Evolutionary conservation across 1,140 invertebrate genomes (phyloP).

Genomic region (Camponotus floridanus): DNA sequence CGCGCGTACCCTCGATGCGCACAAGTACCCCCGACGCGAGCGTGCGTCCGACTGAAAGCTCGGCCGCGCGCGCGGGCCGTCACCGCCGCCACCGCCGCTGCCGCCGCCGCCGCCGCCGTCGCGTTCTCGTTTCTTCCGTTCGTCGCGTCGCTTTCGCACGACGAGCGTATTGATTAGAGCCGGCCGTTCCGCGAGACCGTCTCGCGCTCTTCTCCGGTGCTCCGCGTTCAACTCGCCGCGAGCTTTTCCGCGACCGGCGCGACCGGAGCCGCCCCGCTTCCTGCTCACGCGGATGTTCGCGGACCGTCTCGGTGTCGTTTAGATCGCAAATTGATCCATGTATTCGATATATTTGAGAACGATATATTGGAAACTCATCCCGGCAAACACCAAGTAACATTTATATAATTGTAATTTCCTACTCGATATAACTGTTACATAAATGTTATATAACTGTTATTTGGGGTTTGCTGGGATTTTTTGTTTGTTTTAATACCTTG

Average conservation of each 20-base stretch:
- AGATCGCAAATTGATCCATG: background rate
- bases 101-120: slow-evolving; percentile 12
- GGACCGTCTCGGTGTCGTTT: background rate
- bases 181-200: slow-evolving; percentile 19
- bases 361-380: too few relatives aligned
- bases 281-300: background rate
- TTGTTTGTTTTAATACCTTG: too few relatives aligned
- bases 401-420: too few relatives aligned
- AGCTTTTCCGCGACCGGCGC: slow-evolving; percentile 42
- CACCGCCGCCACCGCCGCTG: background rate
- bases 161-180: slow-evolving; percentile 82
- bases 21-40: slow-evolving; percentile 70
- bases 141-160: slow-evolving; percentile 71
- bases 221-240: slow-evolving; percentile 36
- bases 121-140: slow-evolving; percentile 21
- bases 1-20: slow-evolving; percentile 18
- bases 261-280: slow-evolving; percentile 10
- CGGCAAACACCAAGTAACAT: too few relatives aligned
- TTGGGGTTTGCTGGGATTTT: too few relatives aligned
- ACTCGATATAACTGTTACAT: too few relatives aligned
- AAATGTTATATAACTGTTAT: too few relatives aligned
- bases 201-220: slow-evolving; percentile 26
- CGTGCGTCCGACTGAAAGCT: slow-evolving; percentile 77
- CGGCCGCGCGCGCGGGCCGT: slow-evolving; percentile 61
- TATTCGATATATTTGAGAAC: too few relatives aligned